These are phyloP conservation scores for Meiosimyza decipiens DNA, from an alignment of 2,888 invertebrate genomes.

Conservation along the genomic window DNA sequence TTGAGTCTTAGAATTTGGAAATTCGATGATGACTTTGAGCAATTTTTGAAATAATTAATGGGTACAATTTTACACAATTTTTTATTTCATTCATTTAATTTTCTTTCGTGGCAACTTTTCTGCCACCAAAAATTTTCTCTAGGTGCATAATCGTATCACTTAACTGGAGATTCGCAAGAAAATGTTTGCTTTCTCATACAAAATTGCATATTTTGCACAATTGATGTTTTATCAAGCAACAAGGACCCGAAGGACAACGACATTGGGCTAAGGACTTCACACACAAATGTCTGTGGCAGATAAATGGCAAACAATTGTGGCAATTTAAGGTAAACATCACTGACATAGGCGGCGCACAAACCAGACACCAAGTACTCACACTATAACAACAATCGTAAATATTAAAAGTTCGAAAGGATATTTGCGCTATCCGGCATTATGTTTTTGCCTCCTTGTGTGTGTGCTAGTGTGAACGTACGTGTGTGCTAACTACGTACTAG, in stretches of 20 bases:
- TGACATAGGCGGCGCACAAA: slow-evolving; percentile 9
- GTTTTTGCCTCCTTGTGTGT: background rate
- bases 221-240: slow-evolving; percentile 17
- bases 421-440: slow-evolving; percentile 2
- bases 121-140: no score
- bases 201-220: slow-evolving; percentile 26
- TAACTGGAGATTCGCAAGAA: background rate
- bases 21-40: no score
- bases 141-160: no score
- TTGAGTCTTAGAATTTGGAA: no score
- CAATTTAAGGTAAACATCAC: slow-evolving; percentile 34
- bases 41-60: no score
- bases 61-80: no score
- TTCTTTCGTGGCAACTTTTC: no score
- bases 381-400: slow-evolving; percentile 43
- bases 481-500: background rate
- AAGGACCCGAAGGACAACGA: background rate
- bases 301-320: slow-evolving; percentile 32
- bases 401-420: slow-evolving; percentile 25
- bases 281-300: slow-evolving; percentile 32
- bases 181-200: slow-evolving; percentile 25
- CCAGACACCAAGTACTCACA: slow-evolving; percentile 34
- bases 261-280: slow-evolving; percentile 46
- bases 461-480: slow-evolving; percentile 42
- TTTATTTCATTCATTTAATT: no score